These are phyloP conservation scores for Amphiura filiformis DNA, from an alignment of 35 echinoderm and acorn worm genomes.

Conservation along the genomic window DNA sequence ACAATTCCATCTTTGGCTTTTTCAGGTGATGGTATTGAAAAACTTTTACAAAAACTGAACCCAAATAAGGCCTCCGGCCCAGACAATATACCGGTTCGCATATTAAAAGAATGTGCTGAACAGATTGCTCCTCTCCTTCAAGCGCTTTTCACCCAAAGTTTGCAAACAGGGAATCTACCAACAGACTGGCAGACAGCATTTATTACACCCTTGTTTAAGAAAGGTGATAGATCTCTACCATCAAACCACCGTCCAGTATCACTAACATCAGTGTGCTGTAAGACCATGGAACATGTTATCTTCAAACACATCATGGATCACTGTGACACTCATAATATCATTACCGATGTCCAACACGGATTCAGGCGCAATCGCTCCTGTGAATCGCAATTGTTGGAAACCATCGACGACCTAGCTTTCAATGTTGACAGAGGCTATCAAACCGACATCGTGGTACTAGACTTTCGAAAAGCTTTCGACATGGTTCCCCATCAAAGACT, in stretches of 20 bases:
- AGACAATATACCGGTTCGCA: not conserved
- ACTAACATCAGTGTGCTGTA: constrained; percentile 27
- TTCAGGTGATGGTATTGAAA: not conserved
- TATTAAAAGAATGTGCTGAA: constrained; percentile 25
- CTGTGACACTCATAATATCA: constrained; percentile 13
- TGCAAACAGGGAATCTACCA: constrained; percentile 18
- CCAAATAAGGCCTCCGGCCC: constrained; percentile 34
- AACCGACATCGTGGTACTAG: constrained; percentile 28
- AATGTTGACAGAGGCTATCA: constrained; percentile 30
- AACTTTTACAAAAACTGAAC: not conserved
- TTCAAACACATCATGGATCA: constrained; percentile 18
- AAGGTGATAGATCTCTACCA: constrained; percentile 1
- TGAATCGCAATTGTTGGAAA: constrained; percentile 41
- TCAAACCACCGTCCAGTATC: constrained; percentile 12
- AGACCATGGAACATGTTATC: constrained; percentile 16
- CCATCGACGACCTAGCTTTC: constrained; percentile 23
- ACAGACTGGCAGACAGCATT: constrained; percentile 34
- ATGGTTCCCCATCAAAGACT: constrained; percentile 29
- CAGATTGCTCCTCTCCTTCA: constrained; percentile 11
- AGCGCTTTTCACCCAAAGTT: constrained; percentile 19
- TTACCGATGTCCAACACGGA: constrained; percentile 22
- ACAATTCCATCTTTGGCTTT: not conserved
- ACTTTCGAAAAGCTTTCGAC: constrained; percentile 52
- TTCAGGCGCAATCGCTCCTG: constrained; percentile 29
- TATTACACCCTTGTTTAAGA: constrained; percentile 29